These are phyloP conservation scores for Eulemur mongoz DNA, from an alignment of 2,797 vertebrate genomes.

Conservation along the genomic window DNA sequence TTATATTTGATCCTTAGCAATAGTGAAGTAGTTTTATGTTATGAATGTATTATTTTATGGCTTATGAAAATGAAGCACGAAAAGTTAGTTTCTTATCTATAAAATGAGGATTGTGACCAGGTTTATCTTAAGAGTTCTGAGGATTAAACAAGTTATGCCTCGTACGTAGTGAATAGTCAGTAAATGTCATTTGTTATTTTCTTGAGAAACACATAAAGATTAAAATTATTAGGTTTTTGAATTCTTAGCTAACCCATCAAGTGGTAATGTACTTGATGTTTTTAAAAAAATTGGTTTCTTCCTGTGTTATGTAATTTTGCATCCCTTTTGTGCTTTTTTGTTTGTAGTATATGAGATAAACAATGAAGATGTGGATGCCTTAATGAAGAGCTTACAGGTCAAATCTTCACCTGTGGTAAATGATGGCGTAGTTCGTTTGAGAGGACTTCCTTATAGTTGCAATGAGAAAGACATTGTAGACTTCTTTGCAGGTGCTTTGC, in stretches of 20 bases:
- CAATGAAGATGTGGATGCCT: slow-evolving; percentile 89
- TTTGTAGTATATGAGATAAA: slow-evolving; percentile 93
- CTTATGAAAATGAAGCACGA: not conserved
- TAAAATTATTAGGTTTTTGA: not conserved
- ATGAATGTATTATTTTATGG: not conserved
- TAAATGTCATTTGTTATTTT: slow-evolving; percentile 49
- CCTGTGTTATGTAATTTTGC: not conserved
- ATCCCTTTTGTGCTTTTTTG: not conserved
- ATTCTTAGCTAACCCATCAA: not conserved
- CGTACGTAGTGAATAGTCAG: not conserved
- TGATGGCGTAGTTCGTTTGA: slow-evolving; percentile 88
- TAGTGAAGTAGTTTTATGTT: not conserved
- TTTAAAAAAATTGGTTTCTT: not conserved
- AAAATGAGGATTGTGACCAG: not conserved
- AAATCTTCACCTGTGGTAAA: slow-evolving; percentile 74
- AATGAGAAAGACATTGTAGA: slow-evolving; percentile 87
- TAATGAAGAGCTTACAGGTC: slow-evolving; percentile 86
- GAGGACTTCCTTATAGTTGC: slow-evolving; percentile 92
- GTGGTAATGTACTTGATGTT: not conserved
- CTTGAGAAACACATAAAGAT: not conserved
- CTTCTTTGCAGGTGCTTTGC: slow-evolving; percentile 92
- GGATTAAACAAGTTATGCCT: not conserved
- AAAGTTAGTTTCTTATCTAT: not conserved
- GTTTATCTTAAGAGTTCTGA: not conserved
- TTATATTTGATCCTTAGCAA: not conserved